Conservation (phyloP, 2,888 invertebrate species). For the Palloptera scutellata region DNA sequence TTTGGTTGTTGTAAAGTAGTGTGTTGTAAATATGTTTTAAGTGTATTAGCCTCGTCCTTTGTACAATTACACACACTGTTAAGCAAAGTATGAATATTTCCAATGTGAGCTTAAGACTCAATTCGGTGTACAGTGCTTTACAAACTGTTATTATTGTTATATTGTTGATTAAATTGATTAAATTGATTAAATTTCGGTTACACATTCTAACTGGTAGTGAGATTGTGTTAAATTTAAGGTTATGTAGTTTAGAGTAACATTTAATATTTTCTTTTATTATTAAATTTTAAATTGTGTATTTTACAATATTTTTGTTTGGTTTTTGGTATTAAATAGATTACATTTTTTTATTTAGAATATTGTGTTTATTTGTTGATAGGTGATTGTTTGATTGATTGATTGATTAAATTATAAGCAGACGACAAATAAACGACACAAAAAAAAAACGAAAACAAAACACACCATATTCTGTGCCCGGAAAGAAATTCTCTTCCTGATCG, state of each 20-base stretch:
- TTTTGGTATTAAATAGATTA: slow-evolving; percentile 16
- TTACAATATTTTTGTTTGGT: slow-evolving; percentile 22
- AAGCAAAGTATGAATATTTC: too few relatives aligned
- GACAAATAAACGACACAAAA: slow-evolving; percentile 7
- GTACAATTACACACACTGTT: too few relatives aligned
- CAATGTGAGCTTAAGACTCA: too few relatives aligned
- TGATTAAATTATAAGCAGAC: slow-evolving; percentile 23
- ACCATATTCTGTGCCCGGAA: slow-evolving; percentile 64
- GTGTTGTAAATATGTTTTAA: too few relatives aligned
- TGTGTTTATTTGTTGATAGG: neutral
- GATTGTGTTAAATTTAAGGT: too few relatives aligned
- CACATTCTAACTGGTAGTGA: too few relatives aligned
- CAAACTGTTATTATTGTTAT: slow-evolving; percentile 11
- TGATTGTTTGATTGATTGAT: neutral
- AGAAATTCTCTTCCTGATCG: slow-evolving; percentile 68
- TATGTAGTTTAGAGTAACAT: neutral
- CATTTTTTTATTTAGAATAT: slow-evolving; percentile 8
- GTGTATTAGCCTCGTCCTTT: too few relatives aligned
- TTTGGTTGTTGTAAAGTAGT: too few relatives aligned
- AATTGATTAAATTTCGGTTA: slow-evolving; percentile 11
- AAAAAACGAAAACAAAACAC: slow-evolving; percentile 45
- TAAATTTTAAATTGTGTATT: slow-evolving; percentile 14
- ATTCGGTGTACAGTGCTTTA: slow-evolving; percentile 6
- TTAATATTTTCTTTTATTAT: neutral
- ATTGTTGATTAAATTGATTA: slow-evolving; percentile 16